Evolutionary conservation across 2,888 invertebrate genomes (phyloP).

Genomic region (Cerastis rubricosa): DNA sequence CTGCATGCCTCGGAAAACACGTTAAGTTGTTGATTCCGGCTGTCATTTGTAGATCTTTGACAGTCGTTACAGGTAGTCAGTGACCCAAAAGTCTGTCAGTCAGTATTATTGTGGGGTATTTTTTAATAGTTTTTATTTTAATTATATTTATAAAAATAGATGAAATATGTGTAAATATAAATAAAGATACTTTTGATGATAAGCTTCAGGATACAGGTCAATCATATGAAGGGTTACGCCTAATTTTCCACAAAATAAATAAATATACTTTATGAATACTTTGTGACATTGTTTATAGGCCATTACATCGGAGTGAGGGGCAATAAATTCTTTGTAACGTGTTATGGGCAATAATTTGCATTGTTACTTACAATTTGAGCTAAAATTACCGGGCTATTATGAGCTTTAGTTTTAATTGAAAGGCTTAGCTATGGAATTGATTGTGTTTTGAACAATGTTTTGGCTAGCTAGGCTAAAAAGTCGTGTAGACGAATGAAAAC

Average conservation of each 20-base stretch:
- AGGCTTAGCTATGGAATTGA: conserved; percentile 37
- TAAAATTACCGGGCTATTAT: conserved; percentile 65
- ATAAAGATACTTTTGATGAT: background rate
- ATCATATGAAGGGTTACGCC: conserved; percentile 7
- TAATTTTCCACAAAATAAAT: conserved; percentile 55
- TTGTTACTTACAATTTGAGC: conserved; percentile 70
- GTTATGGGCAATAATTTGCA: conserved; percentile 75
- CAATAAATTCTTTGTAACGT: conserved; percentile 74
- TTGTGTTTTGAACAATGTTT: conserved; percentile 50
- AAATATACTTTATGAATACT: conserved; percentile 67
- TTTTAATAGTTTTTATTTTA: no score
- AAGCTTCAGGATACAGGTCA: conserved; percentile 5
- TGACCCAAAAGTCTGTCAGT: no score
- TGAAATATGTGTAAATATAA: background rate
- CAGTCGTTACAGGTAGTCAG: no score
- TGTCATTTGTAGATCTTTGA: no score
- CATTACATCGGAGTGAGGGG: conserved; percentile 72
- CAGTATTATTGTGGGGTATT: no score
- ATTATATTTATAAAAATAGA: no score
- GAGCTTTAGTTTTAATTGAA: conserved; percentile 45
- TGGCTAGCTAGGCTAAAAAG: conserved; percentile 9
- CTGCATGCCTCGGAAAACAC: no score
- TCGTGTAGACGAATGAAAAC: background rate
- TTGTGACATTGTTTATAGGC: conserved; percentile 73
- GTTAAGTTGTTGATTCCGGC: no score